A percentile compares a stretch with the other conserved stretches of the same genome.
Evolutionary conservation across 2,797 vertebrate species (phyloP).

Genomic region (Hypotaenidia okinawae): DNA sequence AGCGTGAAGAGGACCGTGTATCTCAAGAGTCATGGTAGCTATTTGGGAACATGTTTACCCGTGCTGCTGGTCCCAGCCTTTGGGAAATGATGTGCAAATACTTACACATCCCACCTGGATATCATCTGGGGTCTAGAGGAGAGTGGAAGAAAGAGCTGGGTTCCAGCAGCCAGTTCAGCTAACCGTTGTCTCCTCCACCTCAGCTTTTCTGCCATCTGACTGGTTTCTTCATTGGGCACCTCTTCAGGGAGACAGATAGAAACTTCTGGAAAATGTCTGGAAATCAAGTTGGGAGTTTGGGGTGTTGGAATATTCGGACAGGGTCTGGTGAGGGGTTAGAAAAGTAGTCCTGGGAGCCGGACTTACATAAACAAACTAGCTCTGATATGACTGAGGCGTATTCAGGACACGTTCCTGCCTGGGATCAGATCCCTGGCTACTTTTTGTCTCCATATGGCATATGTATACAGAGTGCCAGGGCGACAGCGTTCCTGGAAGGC

Average conservation of each 20-base stretch:
- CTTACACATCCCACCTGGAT: background rate
- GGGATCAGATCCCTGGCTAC: slow-evolving; percentile 55
- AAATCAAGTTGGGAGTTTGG: background rate
- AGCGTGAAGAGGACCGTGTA: background rate
- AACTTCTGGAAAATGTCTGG: slow-evolving; percentile 19
- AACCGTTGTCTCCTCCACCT: background rate
- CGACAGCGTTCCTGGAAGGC: slow-evolving; percentile 41
- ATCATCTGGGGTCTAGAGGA: background rate
- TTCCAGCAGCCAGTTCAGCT: background rate
- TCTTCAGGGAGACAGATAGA: background rate
- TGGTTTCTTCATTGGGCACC: background rate
- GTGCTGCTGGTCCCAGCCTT: background rate
- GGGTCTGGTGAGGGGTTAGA: background rate
- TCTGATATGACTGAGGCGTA: slow-evolving; percentile 31
- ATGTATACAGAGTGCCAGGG: slow-evolving; percentile 35
- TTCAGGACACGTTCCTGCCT: slow-evolving; percentile 21
- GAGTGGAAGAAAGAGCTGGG: background rate
- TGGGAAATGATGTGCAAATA: background rate
- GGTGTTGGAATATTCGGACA: background rate
- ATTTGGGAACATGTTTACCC: background rate
- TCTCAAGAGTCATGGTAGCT: background rate
- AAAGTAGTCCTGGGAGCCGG: slow-evolving; percentile 23
- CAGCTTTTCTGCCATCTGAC: background rate
- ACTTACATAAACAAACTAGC: slow-evolving; percentile 39
- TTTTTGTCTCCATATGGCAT: slow-evolving; percentile 51